Evolutionary conservation across 2,113 vertebrate species (phyloP), one percentile per base, ranked within the genome.

Genomic region (Alosa alosa): DNA sequence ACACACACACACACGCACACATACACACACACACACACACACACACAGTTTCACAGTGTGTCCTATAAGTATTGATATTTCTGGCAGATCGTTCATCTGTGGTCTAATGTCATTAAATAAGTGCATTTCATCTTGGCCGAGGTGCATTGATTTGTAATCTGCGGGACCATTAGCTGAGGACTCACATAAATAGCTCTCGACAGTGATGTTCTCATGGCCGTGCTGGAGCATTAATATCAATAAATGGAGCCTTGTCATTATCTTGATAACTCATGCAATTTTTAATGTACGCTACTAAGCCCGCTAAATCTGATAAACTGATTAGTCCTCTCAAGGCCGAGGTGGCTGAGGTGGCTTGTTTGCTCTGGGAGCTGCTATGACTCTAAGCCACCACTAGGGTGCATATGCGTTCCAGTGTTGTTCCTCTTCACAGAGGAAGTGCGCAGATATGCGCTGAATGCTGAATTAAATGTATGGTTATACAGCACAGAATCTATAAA

Each of bases 371-470:
- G 31, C 46, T 90, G 89, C 86, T 45, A 83, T 92, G 85, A 82
- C 86, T 81, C 88, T 81, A 52, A 52, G 18, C 36, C 75, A 84
- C 90, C 93, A 91, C 92, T 88, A 93, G 92, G 90, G 90, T 92
- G 91, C 91, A 90, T 83, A 50, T 88, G 39, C n/a, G 83, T 64
- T 60, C 86, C 82, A 85, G 72, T 85, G 72, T 41, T 78, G 72
- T 36, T 39, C 36, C 31, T 39, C 31, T 41, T 11, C 10, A 72
- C 64, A 72, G n/a, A 72, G 1, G 15, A 1, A 31, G 25, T 2
- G 8, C 20, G n/a, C 3, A 60, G 1, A 60, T 60, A 22, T 57
- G 55, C 2, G 18, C 55, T 22, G 20, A 57, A 22, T 20, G 18
- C 4, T 6, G 20, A 60, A 6, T 18, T 60, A 6, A 18, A 22